phyloP scores from a whole-genome alignment of 2,113 vertebrate species.

The Tringa solitaria region DNA sequence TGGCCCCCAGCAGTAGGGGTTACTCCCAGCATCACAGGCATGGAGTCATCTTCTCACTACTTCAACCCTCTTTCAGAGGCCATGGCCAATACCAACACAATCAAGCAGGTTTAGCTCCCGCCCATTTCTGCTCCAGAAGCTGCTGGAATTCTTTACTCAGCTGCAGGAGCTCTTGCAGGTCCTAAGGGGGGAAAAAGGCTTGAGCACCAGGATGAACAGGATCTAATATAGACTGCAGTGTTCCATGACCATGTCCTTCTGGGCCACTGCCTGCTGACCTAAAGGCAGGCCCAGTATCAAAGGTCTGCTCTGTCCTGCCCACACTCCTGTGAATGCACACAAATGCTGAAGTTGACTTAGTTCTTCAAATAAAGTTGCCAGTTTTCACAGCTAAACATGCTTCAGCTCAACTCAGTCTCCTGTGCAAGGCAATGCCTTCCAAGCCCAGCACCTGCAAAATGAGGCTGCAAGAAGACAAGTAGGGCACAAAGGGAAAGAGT shows the following conservation, averaged over 20 bases:
- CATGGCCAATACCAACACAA: not conserved
- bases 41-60: not conserved
- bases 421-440: not conserved
- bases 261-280: not conserved
- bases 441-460: too few relatives aligned
- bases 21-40: not conserved
- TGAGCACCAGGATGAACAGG: not conserved
- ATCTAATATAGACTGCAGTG: not conserved
- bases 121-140: not conserved
- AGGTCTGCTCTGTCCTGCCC: not conserved
- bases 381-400: not conserved
- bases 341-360: not conserved
- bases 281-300: not conserved
- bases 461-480: not conserved
- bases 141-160: not conserved
- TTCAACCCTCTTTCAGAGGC: not conserved
- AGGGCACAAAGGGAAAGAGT: not conserved
- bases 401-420: not conserved
- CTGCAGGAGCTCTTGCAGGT: not conserved
- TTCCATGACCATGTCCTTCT: fast-evolving
- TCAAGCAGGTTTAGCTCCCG: not conserved
- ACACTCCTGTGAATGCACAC: fast-evolving
- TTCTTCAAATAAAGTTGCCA: not conserved
- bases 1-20: not conserved
- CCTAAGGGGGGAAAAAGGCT: not conserved